Percentiles rank a stretch among this genome's conserved stretches.
Conservation (phyloP, 2,888 invertebrate species). For the Hartigia nigra region DNA sequence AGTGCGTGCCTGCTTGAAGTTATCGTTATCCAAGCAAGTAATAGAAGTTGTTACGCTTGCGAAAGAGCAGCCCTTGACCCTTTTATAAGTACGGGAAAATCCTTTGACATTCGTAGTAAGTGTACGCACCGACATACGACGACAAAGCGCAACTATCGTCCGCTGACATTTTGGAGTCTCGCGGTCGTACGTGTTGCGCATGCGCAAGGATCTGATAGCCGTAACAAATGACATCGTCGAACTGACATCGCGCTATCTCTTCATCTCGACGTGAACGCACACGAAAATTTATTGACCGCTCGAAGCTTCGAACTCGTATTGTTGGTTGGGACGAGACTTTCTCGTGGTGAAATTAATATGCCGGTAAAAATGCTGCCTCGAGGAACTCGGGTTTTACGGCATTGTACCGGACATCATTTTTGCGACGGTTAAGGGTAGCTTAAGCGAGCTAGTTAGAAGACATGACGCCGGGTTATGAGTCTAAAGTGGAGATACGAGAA, state of each 20-base stretch:
- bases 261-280: constrained; percentile 39
- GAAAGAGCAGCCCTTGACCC: neutral
- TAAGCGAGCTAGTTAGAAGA: constrained; percentile 50
- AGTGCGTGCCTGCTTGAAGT: neutral
- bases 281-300: constrained; percentile 40
- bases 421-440: constrained; percentile 41
- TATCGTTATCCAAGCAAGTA: neutral
- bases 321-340: constrained; percentile 37
- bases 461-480: constrained; percentile 51
- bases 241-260: constrained; percentile 53
- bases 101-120: constrained; percentile 21
- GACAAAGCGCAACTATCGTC: constrained; percentile 24
- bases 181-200: constrained; percentile 41
- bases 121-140: neutral
- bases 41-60: neutral
- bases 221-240: constrained; percentile 60
- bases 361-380: constrained; percentile 27
- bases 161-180: constrained; percentile 22
- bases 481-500: constrained; percentile 45
- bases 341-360: constrained; percentile 20
- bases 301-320: constrained; percentile 17
- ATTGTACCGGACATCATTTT: constrained; percentile 34
- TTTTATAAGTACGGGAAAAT: constrained; percentile 11
- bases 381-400: constrained; percentile 1
- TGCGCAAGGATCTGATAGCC: constrained; percentile 53